phyloP scores from a whole-genome alignment of 2,797 vertebrate genomes.

The Morelia viridis region DNA sequence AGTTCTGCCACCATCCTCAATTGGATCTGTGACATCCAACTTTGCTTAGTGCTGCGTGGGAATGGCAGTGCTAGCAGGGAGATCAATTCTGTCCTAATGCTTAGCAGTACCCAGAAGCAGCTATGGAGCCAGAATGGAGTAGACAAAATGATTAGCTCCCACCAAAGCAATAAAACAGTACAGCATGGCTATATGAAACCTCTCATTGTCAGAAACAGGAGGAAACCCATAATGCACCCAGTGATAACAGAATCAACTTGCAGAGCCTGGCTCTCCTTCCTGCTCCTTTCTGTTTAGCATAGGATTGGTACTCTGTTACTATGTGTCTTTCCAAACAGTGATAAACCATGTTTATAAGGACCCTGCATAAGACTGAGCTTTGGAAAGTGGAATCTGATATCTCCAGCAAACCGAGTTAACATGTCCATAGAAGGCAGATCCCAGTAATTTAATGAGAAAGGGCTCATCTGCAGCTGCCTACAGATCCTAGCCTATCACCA shows the following conservation, averaged over 20 bases:
- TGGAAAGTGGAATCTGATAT: background rate
- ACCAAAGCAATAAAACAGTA: background rate
- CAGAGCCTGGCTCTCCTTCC: background rate
- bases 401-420: background rate
- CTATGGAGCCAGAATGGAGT: background rate
- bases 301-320: background rate
- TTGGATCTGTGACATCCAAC: background rate
- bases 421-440: background rate
- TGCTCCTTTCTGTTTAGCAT: background rate
- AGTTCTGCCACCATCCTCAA: background rate
- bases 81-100: background rate
- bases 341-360: background rate
- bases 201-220: background rate
- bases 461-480: background rate
- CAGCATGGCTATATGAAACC: background rate
- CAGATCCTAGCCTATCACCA: background rate
- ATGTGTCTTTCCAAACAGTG: background rate
- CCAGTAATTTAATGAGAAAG: background rate
- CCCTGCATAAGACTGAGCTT: background rate
- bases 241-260: background rate
- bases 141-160: background rate
- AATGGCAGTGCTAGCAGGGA: background rate
- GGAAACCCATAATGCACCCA: background rate
- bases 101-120: background rate
- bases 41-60: background rate